A percentile compares a stretch with the other conserved stretches of the same genome.
phyloP scores from a whole-genome alignment of 2,797 vertebrate genomes.

The Taenioides sp. region DNA sequence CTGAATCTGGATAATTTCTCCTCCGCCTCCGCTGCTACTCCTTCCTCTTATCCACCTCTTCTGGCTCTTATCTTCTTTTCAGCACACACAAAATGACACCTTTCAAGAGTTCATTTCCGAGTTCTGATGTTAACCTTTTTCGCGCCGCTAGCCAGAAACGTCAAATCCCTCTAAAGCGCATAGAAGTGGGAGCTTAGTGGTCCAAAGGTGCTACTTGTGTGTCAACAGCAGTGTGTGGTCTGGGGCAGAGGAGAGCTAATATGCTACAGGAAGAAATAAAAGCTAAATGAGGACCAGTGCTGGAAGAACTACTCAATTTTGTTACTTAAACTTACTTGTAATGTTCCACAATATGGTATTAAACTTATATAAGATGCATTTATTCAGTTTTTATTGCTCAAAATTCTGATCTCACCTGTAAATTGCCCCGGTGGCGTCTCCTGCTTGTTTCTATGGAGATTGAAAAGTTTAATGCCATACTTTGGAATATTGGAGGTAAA shows the following conservation, averaged over 20 bases:
- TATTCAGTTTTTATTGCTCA: too few relatives aligned
- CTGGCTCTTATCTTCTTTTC: slow-evolving; percentile 17
- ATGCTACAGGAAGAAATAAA: neutral
- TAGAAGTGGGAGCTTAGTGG: neutral
- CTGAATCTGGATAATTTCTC: slow-evolving; percentile 52
- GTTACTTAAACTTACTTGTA: too few relatives aligned
- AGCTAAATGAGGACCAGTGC: neutral
- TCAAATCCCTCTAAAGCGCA: neutral
- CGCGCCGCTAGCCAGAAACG: neutral
- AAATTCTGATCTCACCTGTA: too few relatives aligned
- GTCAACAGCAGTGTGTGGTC: neutral
- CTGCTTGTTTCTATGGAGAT: too few relatives aligned
- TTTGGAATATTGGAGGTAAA: too few relatives aligned
- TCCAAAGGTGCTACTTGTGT: neutral
- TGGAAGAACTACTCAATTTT: too few relatives aligned
- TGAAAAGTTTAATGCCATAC: too few relatives aligned
- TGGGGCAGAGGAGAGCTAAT: neutral
- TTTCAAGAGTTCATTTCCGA: neutral
- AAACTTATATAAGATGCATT: too few relatives aligned
- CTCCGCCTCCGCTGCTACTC: neutral
- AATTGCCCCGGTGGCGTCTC: too few relatives aligned
- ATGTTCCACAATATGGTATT: too few relatives aligned
- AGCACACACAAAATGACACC: neutral
- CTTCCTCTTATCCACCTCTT: neutral
- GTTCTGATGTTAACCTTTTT: neutral